Evolutionary conservation across 2,113 vertebrate species (phyloP), one percentile per base, ranked within the genome.

Genomic region (Ctenodactylus gundi): DNA sequence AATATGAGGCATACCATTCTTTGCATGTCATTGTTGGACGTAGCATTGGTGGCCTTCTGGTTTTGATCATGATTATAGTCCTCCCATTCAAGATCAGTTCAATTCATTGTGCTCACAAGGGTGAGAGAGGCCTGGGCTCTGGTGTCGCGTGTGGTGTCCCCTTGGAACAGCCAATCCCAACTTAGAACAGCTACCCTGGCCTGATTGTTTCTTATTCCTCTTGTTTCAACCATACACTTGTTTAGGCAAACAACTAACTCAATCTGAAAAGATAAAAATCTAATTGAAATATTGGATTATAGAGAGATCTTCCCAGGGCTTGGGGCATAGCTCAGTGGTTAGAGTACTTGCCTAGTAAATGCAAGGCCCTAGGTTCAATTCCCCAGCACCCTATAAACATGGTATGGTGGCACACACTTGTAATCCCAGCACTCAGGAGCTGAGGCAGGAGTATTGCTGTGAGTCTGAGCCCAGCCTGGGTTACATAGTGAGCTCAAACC

Each of bases 61-160:
- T 98, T 83, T 88, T 98, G 87, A 34, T 64, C 0, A 2, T 98
- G 34, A 94, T 98, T 62, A 25, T 97, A 78, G 53, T 95, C 41
- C 34, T 98, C 51, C 97, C 98, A 7, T 90, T 97, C 92, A 97
- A 98, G 95, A 98, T 98, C 88, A 86, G 97, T 95, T 87, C 87
- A 57, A 8, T 31, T 90, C 11, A 0, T 25, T 44, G 2, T 9
- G 5, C 65, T 82, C 41, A 9, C 51, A 4, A 49, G 29, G 36
- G 25, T 0, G 4, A 51, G 60, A 57, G 55, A 58, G 27, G 31
- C 17, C 25, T 2, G 12, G 44, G n/a, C 65, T 64, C 55, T 77
- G 39, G 34, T 21, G 31, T 8, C 60, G 72, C 70, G 20, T 7
- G 15, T 18, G 25, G 70, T 8, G 6, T 25, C 39, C n/a, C 12